Evolutionary conservation across 1,140 invertebrate species (phyloP).

Genomic region (Zaprionus lachaisei): DNA sequence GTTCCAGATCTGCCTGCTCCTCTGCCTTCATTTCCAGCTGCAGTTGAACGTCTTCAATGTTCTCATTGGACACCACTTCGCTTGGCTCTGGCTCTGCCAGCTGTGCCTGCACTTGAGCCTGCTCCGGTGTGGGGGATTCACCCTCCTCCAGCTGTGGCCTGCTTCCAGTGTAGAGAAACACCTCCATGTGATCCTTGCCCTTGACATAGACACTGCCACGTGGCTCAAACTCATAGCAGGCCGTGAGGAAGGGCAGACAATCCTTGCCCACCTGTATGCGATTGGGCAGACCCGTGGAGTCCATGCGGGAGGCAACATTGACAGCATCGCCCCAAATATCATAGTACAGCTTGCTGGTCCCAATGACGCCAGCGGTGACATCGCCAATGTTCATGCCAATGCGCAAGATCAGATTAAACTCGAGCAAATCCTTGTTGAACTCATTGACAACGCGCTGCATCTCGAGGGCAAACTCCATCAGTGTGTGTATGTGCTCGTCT

Average conservation of each 20-base stretch:
- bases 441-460: slow-evolving; percentile 94
- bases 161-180: slow-evolving; percentile 87
- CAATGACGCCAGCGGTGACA: slow-evolving; percentile 97
- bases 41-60: neutral
- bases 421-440: slow-evolving; percentile 94
- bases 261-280: slow-evolving; percentile 94
- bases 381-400: slow-evolving; percentile 94
- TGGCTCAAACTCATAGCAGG: slow-evolving; percentile 91
- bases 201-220: slow-evolving; percentile 96
- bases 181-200: slow-evolving; percentile 97
- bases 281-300: slow-evolving; percentile 94
- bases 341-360: slow-evolving; percentile 97
- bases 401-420: slow-evolving; percentile 96
- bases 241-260: slow-evolving; percentile 88
- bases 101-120: neutral
- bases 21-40: neutral
- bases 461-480: slow-evolving; percentile 95
- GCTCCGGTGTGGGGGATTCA: neutral
- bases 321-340: slow-evolving; percentile 99
- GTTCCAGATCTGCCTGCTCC: neutral
- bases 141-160: slow-evolving; percentile 21
- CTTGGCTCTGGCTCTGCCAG: neutral
- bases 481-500: slow-evolving; percentile 92
- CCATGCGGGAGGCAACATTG: slow-evolving; percentile 98
- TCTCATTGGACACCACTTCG: neutral